These are phyloP conservation scores for Amphipyra tragopoginis DNA, from an alignment of 2,888 invertebrate genomes.

Conservation along the genomic window DNA sequence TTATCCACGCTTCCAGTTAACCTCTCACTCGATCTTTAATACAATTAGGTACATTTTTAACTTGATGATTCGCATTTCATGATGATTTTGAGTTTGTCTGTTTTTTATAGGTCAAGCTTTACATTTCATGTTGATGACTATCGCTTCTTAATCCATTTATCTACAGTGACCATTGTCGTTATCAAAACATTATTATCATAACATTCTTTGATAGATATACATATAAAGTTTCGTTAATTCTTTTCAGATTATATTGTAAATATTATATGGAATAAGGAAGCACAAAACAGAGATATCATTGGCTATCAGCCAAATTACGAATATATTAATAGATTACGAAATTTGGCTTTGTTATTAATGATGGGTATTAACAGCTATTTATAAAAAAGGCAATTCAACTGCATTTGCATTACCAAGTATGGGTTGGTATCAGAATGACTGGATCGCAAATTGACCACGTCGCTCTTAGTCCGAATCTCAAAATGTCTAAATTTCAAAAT, in stretches of 20 bases:
- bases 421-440: no score
- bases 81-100: neutral
- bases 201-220: conserved; percentile 2
- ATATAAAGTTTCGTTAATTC: conserved; percentile 20
- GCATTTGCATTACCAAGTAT: conserved; percentile 37
- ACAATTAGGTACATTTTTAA: conserved; percentile 21
- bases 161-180: conserved; percentile 13
- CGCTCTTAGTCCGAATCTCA: no score
- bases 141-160: conserved; percentile 16
- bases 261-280: conserved; percentile 35
- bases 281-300: conserved; percentile 23
- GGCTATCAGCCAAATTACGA: conserved; percentile 31
- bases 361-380: conserved; percentile 29
- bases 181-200: conserved; percentile 20
- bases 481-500: no score
- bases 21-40: conserved; percentile 52
- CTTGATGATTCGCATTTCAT: neutral
- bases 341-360: conserved; percentile 30
- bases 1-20: conserved; percentile 69
- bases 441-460: no score
- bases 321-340: conserved; percentile 14
- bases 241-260: conserved; percentile 23
- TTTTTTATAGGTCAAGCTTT: conserved; percentile 15
- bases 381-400: conserved; percentile 12
- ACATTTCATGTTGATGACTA: conserved; percentile 8